Base-by-base conservation (phyloP, 2,797 vertebrate genomes). In the Alca torda region DNA sequence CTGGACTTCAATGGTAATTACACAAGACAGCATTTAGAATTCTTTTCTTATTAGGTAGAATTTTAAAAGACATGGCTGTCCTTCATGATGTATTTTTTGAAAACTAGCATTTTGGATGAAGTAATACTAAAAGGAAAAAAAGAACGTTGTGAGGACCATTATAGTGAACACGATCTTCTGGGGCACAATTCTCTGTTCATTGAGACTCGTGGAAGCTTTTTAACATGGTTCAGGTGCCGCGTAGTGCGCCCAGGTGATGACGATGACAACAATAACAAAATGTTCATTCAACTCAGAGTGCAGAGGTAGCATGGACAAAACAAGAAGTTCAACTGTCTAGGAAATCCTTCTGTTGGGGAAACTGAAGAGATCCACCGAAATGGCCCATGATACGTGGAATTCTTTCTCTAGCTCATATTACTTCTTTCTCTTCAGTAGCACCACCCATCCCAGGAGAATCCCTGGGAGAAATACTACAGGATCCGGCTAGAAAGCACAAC, bases 321-420 rank as follows among this genome's bases (percentile, higher is more conserved):
- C 7, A 60, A 59, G 6, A 80, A 16, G 18, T 31, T 80, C 13
- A 41, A 11, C 14, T 63, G 28, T 4, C 31, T 33, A 46, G 23
- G 37, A 83, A 60, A 61, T 16, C 3, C 14, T 67, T 81, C 41
- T 25, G 4, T 25, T 61, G 18, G 39, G 39, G 23, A 48, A 85
- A 64, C 1, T 10, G 46, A 80, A 57, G 46, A 75, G 50, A 51
- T 45, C 16, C 2, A 8, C 4, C 10, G 6, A 78, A 78, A 81
- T 10, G 43, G 17, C 53, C 39, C 6, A 2, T 6, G 3, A 39
- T 14, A 54, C 0, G 0, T 0, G 0, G 21, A 81, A 79, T 73
- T 78, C 21, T 30, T 33, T 24, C 48, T 83, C 45, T 30, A 65
- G 30, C 7, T 56, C 17, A 0, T n/a, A 33, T 18, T 13, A 67